Evolutionary conservation across 1,140 invertebrate genomes (phyloP).

Genomic region (Drosophila nebulosa): DNA sequence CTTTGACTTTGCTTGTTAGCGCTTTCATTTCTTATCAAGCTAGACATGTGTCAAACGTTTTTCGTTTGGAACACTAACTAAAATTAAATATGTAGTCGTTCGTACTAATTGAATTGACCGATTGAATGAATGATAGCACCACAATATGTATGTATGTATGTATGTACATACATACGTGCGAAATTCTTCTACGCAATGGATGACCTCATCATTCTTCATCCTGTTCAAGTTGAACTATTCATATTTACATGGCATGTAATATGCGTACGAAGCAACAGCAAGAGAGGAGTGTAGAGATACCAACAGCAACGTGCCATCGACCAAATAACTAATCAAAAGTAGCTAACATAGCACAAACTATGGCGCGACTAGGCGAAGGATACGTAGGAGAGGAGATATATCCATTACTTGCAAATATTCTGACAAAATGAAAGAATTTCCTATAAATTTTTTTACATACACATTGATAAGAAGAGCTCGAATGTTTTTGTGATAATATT

Average conservation of each 20-base stretch:
- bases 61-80: not conserved
- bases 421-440: too few relatives aligned
- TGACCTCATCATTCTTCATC: not conserved
- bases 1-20: not conserved
- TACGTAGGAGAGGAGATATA: not conserved
- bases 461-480: too few relatives aligned
- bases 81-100: not conserved
- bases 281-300: slow-evolving; percentile 15
- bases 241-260: slow-evolving; percentile 29
- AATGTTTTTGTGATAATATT: not conserved
- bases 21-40: not conserved
- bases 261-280: slow-evolving; percentile 39
- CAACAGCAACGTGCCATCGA: slow-evolving; percentile 47
- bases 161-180: too few relatives aligned
- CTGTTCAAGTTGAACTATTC: too few relatives aligned
- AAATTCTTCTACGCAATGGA: not conserved
- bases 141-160: too few relatives aligned
- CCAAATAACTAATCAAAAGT: slow-evolving; percentile 54
- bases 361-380: slow-evolving; percentile 5
- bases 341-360: slow-evolving; percentile 4
- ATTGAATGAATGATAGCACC: slow-evolving; percentile 25
- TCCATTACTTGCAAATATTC: not conserved
- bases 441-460: too few relatives aligned
- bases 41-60: not conserved
- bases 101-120: slow-evolving; percentile 50